These are phyloP conservation scores for Diplodus sargus DNA, from an alignment of 2,797 vertebrate genomes.

Conservation along the genomic window DNA sequence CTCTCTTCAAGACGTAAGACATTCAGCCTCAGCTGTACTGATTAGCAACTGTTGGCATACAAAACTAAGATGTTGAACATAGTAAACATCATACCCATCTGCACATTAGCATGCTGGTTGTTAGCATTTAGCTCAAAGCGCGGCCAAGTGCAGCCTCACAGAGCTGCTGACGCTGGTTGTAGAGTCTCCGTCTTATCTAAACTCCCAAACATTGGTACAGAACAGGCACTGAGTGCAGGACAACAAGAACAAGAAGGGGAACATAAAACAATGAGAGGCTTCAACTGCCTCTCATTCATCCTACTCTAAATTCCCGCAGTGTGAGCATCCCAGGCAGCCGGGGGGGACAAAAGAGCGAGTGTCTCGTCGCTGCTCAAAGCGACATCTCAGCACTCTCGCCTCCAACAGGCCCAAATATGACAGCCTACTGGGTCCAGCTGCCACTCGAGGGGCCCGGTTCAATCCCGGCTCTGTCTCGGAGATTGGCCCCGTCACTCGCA, in stretches of 20 bases:
- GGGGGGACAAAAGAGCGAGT: slow-evolving; percentile 81
- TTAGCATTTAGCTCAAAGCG: slow-evolving; percentile 25
- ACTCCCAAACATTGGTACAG: slow-evolving; percentile 56
- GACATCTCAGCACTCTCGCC: slow-evolving; percentile 86
- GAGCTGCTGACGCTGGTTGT: background rate
- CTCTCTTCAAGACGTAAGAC: background rate
- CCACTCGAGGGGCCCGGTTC: slow-evolving; percentile 66
- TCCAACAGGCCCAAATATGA: slow-evolving; percentile 83
- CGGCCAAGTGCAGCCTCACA: background rate
- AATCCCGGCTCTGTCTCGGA: slow-evolving; percentile 77
- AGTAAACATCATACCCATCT: background rate
- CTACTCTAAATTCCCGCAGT: slow-evolving; percentile 82
- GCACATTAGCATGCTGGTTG: background rate
- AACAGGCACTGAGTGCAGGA: slow-evolving; percentile 42
- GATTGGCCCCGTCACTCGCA: slow-evolving; percentile 44
- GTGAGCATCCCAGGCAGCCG: slow-evolving; percentile 68
- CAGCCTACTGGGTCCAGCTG: slow-evolving; percentile 79
- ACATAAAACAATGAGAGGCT: slow-evolving; percentile 73
- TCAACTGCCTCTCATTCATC: slow-evolving; percentile 73
- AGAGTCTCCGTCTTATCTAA: slow-evolving; percentile 24
- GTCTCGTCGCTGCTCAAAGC: slow-evolving; percentile 79
- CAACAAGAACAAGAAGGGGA: slow-evolving; percentile 61
- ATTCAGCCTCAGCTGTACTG: background rate
- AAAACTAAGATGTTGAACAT: background rate
- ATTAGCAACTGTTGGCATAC: background rate